Evolutionary conservation across 2,797 vertebrate species (phyloP).

Genomic region (Hoplostethus atlanticus): DNA sequence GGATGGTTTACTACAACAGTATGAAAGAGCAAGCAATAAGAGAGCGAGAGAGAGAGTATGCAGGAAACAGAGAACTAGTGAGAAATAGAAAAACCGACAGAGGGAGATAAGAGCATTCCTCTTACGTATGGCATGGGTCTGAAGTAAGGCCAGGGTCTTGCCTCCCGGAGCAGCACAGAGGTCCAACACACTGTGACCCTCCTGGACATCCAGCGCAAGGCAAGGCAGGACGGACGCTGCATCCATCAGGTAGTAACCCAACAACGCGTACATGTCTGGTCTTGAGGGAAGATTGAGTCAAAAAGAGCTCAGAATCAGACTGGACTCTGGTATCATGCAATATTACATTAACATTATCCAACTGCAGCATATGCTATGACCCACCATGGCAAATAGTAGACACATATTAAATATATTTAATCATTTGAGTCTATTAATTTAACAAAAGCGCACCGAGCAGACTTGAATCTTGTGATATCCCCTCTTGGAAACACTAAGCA

Average conservation of each 20-base stretch:
- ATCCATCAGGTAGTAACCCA: slow-evolving; percentile 94
- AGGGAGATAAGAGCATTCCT: neutral
- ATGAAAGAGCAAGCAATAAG: neutral
- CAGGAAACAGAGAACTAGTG: neutral
- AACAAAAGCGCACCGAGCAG: slow-evolving; percentile 85
- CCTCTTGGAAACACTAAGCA: slow-evolving; percentile 93
- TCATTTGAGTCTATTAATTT: neutral
- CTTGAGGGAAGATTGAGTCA: slow-evolving; percentile 70
- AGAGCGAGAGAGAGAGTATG: neutral
- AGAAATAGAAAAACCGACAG: neutral
- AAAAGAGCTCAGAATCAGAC: neutral
- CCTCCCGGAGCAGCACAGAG: slow-evolving; percentile 96
- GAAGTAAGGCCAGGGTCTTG: slow-evolving; percentile 92
- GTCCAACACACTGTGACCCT: slow-evolving; percentile 89
- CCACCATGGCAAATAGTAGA: neutral
- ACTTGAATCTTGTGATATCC: slow-evolving; percentile 88
- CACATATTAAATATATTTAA: neutral
- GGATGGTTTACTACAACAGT: slow-evolving; percentile 1
- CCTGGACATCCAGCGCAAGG: slow-evolving; percentile 87
- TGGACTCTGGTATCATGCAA: neutral
- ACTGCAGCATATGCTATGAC: neutral
- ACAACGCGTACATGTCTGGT: slow-evolving; percentile 79
- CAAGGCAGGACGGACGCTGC: slow-evolving; percentile 94
- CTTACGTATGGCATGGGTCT: slow-evolving; percentile 89
- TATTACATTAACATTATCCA: neutral